Conservation (phyloP, 2,888 invertebrate genomes). For the Subacronicta megacephala region DNA sequence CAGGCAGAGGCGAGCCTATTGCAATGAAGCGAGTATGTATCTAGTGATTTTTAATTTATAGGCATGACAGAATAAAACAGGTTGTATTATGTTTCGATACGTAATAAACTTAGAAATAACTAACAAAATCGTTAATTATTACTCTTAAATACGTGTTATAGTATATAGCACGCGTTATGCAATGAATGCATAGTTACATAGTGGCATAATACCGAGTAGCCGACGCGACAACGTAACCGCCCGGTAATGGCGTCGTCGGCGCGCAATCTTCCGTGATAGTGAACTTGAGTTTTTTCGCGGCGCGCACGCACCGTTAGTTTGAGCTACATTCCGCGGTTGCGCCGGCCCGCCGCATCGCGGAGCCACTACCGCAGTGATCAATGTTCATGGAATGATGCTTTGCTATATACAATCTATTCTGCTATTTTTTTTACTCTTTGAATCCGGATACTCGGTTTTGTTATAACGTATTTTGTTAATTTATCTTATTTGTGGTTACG, state of each 20-base stretch:
- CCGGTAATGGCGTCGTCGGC: conserved; percentile 75
- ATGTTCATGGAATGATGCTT: conserved; percentile 55
- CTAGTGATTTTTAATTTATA: too few relatives aligned
- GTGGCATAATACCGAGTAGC: conserved; percentile 69
- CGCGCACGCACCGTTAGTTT: conserved; percentile 84
- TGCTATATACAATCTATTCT: conserved; percentile 56
- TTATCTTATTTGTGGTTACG: conserved; percentile 2
- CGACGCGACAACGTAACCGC: conserved; percentile 83
- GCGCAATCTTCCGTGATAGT: conserved; percentile 89
- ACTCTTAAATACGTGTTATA: conserved; percentile 46
- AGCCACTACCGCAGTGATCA: conserved; percentile 70
- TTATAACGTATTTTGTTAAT: conserved; percentile 16
- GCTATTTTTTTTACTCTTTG: conserved; percentile 50
- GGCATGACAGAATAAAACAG: too few relatives aligned
- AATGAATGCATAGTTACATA: conserved; percentile 69
- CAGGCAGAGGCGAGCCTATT: too few relatives aligned
- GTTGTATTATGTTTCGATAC: too few relatives aligned
- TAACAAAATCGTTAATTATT: conserved; percentile 20
- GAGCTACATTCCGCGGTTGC: conserved; percentile 87
- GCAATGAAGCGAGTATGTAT: too few relatives aligned
- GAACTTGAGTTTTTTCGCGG: conserved; percentile 88
- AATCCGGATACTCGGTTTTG: conserved; percentile 31
- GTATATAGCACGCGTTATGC: conserved; percentile 67
- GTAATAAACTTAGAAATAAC: background rate
- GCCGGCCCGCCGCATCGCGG: conserved; percentile 73